Evolutionary conservation across 2,797 vertebrate species (phyloP), one percentile per base, ranked within the genome.

Genomic region (Acipenser ruthenus): DNA sequence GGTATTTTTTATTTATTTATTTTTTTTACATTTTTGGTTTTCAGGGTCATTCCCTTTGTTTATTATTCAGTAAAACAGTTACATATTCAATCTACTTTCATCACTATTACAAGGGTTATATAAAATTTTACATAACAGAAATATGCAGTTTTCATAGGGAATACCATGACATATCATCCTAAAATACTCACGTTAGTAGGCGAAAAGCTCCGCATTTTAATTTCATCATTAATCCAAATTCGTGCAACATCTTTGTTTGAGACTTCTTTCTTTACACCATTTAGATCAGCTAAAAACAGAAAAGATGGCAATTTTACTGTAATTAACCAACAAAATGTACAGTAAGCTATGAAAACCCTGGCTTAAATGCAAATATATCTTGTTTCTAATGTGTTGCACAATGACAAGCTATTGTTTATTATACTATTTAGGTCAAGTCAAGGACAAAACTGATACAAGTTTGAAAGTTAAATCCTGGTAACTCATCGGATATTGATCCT

Each of bases 251-350:
- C 97, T 91, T 96, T 97, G 64, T 87, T 91, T 10, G 92, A 80
- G 49, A 90, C 84, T 63, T 99, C 96, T 74, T 96, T 99, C 79
- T 99, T 99, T 75, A 95, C 80, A 67, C 96, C 97, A 72, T 94
- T 95, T 50, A 94, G 68, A 67, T 98, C 95, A 69, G 89, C 97
- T 99, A 76, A 64, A 86, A 75, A 68, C 68, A 49, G 13, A 63
- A 66, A 73, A 71, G 69, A 65, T 37, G 2, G 23, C 23, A 37
- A 37, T 37, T 37, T 37, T 37, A 37, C 23, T 37, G 23, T 37
- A 37, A 37, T 37, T 37, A 37, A 37, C 23, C 23, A 37, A 37
- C 23, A 37, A 37, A 37, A 37, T 37, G 23, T 37, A 37, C 23
- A 37, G 23, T 37, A 37, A 37, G 23, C 23, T 37, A 37, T 37